Evolutionary conservation across 1,140 invertebrate species (phyloP).

Genomic region (Akabosia matsudoensis): DNA sequence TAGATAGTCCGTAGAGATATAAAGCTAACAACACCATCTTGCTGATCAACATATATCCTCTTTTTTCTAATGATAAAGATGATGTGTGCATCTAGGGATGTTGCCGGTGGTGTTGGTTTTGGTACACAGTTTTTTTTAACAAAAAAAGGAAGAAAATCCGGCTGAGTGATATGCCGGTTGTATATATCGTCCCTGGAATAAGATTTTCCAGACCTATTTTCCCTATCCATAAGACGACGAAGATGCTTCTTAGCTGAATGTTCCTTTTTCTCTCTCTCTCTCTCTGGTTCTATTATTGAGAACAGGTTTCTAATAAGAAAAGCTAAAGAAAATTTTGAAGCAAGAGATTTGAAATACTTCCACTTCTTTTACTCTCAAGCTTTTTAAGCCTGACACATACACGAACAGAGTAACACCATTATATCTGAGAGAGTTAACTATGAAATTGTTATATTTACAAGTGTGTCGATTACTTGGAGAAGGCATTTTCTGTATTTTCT

Average conservation of each 20-base stretch:
- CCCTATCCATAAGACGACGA: too few relatives aligned
- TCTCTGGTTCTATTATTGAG: not conserved
- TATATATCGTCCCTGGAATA: too few relatives aligned
- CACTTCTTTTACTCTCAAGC: not conserved
- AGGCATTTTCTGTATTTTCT: too few relatives aligned
- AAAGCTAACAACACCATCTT: not conserved
- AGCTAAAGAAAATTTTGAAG: not conserved
- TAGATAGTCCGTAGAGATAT: not conserved
- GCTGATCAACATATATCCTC: not conserved
- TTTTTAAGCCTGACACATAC: not conserved
- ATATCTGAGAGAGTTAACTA: too few relatives aligned
- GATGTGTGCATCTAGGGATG: not conserved
- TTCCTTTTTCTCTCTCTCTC: not conserved
- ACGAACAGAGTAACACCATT: not conserved
- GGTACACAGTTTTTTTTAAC: not conserved
- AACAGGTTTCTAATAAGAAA: not conserved
- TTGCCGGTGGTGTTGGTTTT: not conserved
- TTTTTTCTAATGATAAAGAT: constrained; percentile 1
- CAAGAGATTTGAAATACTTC: not conserved
- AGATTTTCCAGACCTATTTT: too few relatives aligned
- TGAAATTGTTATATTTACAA: too few relatives aligned
- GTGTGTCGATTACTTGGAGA: constrained; percentile 12
- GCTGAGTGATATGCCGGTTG: constrained; percentile 19
- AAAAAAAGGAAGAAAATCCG: constrained; percentile 20
- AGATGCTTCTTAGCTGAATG: not conserved